These are phyloP conservation scores for Scrobipalpa atriplicella DNA, from an alignment of 2,888 invertebrate species.

Conservation along the genomic window DNA sequence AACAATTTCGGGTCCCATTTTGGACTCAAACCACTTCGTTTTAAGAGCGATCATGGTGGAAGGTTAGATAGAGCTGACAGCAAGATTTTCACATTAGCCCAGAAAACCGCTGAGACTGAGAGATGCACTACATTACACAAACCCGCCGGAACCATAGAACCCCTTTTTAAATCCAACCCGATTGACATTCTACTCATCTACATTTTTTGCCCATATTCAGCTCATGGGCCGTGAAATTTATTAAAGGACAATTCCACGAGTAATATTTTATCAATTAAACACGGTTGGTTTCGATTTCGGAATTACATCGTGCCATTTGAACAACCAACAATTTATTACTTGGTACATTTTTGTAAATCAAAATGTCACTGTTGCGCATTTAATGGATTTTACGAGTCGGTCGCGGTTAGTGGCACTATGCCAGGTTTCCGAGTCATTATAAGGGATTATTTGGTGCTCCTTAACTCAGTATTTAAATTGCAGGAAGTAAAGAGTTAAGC, in stretches of 20 bases:
- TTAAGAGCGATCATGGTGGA: constrained; percentile 30
- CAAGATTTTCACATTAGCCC: constrained; percentile 39
- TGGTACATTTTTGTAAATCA: constrained; percentile 59
- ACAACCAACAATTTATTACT: constrained; percentile 63
- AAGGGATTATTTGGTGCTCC: constrained; percentile 30
- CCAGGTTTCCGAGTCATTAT: constrained; percentile 42
- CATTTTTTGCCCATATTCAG: constrained; percentile 71
- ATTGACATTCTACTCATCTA: constrained; percentile 74
- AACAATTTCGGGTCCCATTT: constrained; percentile 33
- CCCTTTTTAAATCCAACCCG: constrained; percentile 61
- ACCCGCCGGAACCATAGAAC: constrained; percentile 49
- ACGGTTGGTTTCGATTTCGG: constrained; percentile 70
- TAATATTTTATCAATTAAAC: constrained; percentile 77
- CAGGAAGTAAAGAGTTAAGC: constrained; percentile 29
- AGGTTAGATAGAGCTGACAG: constrained; percentile 20
- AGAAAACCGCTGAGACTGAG: constrained; percentile 50
- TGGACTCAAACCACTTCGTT: constrained; percentile 36
- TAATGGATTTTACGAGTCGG: constrained; percentile 51
- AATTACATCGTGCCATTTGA: constrained; percentile 64
- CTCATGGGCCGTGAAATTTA: constrained; percentile 73
- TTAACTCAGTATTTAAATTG: constrained; percentile 28
- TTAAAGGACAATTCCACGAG: constrained; percentile 65
- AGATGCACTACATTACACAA: constrained; percentile 65
- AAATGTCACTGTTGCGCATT: constrained; percentile 56
- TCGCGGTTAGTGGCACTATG: constrained; percentile 50